Percentiles rank a stretch among this genome's conserved stretches.
Evolutionary conservation across 2,888 invertebrate species (phyloP).

Genomic region (Polymixis flavicincta): DNA sequence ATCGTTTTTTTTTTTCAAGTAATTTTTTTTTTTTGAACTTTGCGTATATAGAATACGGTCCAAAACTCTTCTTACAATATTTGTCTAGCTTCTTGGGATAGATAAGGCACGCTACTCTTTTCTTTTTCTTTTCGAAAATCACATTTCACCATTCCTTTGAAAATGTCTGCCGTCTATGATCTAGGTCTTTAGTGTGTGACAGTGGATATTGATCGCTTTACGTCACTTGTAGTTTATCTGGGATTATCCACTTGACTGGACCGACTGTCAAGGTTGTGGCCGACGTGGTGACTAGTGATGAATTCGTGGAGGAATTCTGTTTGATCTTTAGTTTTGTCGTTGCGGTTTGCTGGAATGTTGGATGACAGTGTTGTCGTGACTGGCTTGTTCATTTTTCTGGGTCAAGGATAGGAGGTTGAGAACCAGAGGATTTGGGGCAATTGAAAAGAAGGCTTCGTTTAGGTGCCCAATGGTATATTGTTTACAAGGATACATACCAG

Average conservation of each 20-base stretch:
- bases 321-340: background rate
- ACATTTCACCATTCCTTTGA: background rate
- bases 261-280: background rate
- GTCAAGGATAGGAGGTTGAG: background rate
- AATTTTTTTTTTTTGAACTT: no score
- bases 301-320: background rate
- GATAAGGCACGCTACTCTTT: background rate
- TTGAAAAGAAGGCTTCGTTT: background rate
- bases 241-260: constrained; percentile 27
- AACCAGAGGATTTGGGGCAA: background rate
- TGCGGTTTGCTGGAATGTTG: background rate
- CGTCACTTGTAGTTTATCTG: constrained; percentile 12
- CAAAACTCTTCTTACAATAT: background rate
- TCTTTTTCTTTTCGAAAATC: background rate
- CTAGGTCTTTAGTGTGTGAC: background rate
- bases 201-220: constrained; percentile 17
- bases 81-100: background rate
- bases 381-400: background rate
- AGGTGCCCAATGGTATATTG: background rate
- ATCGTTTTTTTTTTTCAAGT: no score
- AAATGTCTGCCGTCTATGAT: background rate
- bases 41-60: background rate
- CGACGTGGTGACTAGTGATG: background rate
- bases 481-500: background rate
- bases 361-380: background rate